Base-by-base conservation (phyloP, 2,888 invertebrate species). In the Catotricha subobsoleta region DNA sequence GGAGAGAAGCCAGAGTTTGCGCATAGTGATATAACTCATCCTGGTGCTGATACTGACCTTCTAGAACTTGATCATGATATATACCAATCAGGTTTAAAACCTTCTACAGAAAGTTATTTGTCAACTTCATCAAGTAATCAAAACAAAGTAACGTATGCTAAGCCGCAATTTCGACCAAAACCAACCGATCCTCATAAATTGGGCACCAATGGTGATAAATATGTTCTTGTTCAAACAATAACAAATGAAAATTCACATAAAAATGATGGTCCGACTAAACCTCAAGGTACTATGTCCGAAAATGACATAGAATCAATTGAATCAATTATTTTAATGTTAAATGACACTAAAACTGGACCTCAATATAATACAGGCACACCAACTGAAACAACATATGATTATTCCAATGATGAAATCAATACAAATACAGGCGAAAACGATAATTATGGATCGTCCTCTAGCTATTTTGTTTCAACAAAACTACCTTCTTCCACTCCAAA, bases 311-410 rank as follows among this genome's bases (percentile, higher is more conserved):
- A 68, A 44, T 68, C 70, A 1, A 66, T 71, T 39, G 67, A 69
- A 15, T 68, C 75, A 37, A 76, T 78, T 5, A 67, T 77, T 43
- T 67, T 75, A 49, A 72, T 76, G 67, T 54, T 77, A 9, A 76
- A 76, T 52, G 64, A 65, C 37, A 58, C 57, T 3, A 60, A 53
- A 44, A 57, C 58, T 33, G 62, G 62, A 0, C 62, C 63, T 5
- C 48, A 53, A 25, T 63, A 63, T 43, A 55, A 54, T 41, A 52
- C 57, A 21, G 51, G 48, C 13, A 46, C 52, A n/a, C 34, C 44
- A 15, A 38, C 44, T n/a, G 28, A 40, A 16, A 19, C 19, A 19
- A 29, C 29, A 12, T n/a, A 15, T 5, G 19, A 18, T 5, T 16
- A 28, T 18, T n/a, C 16, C 3, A 23, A 20, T 25, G 25, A 43